Evolutionary conservation across 2,113 vertebrate species (phyloP).

Genomic region (Calidris pugnax): DNA sequence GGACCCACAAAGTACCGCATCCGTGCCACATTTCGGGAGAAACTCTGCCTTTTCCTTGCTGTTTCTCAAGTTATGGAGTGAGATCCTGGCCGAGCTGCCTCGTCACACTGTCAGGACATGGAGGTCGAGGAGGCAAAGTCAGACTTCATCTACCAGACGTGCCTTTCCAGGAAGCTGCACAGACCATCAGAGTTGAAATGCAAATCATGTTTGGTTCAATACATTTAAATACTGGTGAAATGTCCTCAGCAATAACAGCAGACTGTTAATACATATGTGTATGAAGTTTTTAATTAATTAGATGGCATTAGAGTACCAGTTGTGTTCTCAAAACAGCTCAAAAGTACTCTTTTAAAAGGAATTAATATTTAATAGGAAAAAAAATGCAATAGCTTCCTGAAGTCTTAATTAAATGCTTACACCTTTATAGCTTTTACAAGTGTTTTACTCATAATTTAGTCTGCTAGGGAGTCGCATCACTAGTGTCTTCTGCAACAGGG

Average conservation of each 20-base stretch:
- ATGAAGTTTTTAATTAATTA: constrained; percentile 58
- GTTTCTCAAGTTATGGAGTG: background rate
- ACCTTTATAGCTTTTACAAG: constrained; percentile 1
- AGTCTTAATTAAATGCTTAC: constrained; percentile 22
- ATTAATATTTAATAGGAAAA: constrained; percentile 43
- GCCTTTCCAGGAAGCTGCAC: background rate
- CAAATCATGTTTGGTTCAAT: background rate
- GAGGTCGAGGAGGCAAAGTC: background rate
- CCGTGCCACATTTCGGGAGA: background rate
- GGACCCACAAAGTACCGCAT: background rate
- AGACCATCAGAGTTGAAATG: background rate
- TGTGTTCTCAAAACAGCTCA: constrained; percentile 38
- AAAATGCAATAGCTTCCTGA: constrained; percentile 14
- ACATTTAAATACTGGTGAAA: constrained; percentile 20
- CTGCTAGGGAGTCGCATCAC: background rate
- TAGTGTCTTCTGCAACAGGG: background rate
- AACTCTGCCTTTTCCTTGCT: background rate
- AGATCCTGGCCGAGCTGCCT: background rate
- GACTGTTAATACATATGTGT: constrained; percentile 27
- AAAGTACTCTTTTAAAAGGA: constrained; percentile 41
- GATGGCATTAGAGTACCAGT: constrained; percentile 8
- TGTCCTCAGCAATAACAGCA: background rate
- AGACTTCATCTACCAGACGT: background rate
- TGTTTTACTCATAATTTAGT: background rate
- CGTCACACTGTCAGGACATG: fast-evolving